Conservation (phyloP, 2,888 invertebrate genomes). For the Tanytarsus gracilentus region DNA sequence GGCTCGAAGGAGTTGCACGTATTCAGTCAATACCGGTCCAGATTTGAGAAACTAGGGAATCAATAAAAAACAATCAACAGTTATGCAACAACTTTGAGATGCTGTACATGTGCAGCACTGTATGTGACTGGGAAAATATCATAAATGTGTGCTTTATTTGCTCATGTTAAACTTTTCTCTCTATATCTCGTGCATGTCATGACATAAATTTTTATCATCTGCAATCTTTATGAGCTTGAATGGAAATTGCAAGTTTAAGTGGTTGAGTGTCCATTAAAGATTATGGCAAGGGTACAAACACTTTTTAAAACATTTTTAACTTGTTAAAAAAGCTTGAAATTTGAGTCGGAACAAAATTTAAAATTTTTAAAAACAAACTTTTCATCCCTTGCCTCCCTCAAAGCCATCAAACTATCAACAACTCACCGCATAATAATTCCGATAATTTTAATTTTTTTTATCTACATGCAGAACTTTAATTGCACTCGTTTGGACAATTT, state of each 20-base stretch:
- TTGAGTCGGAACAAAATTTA: no score
- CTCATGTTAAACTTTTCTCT: not conserved
- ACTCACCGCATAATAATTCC: no score
- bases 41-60: conserved; percentile 12
- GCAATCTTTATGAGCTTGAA: not conserved
- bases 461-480: not conserved
- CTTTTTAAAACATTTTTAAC: no score
- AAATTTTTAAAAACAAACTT: no score
- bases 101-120: not conserved
- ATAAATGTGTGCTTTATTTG: conserved; percentile 25
- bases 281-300: no score
- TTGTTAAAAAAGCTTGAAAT: no score
- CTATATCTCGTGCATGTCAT: not conserved
- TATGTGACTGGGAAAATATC: not conserved
- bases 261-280: no score
- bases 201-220: conserved; percentile 14
- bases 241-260: no score
- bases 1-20: not conserved
- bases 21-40: conserved; percentile 13
- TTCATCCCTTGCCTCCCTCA: no score
- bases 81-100: conserved; percentile 24
- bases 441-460: no score
- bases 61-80: conserved; percentile 27
- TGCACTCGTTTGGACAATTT: not conserved
- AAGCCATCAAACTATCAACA: no score